Percentiles rank a stretch among this genome's conserved stretches.
Conservation (phyloP, 2,888 invertebrate genomes). For the Ophonus ardosiacus region DNA sequence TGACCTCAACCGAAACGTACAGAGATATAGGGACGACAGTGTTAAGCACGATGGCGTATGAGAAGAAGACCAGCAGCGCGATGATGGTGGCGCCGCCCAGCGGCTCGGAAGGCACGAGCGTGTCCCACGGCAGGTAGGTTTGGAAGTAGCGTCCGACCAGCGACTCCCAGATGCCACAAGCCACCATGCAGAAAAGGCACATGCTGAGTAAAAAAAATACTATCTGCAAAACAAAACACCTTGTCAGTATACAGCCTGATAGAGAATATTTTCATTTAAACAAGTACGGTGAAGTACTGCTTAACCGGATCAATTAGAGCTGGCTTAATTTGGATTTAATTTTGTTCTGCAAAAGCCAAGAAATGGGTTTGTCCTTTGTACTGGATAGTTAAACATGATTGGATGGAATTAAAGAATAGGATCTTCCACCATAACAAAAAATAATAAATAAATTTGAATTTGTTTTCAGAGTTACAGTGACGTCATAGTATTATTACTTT, state of each 20-base stretch:
- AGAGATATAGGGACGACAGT: conserved; percentile 99
- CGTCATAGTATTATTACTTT: too few relatives aligned
- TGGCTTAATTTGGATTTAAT: too few relatives aligned
- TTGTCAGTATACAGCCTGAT: background rate
- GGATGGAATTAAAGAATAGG: too few relatives aligned
- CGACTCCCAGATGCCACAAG: conserved; percentile 99
- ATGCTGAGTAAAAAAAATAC: conserved; percentile 98
- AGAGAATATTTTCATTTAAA: too few relatives aligned
- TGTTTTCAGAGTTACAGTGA: too few relatives aligned
- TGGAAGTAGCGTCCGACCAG: conserved; percentile 93
- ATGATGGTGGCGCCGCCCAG: conserved; percentile 93
- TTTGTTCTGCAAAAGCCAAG: too few relatives aligned
- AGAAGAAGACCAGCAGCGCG: conserved; percentile 98
- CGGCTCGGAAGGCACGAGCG: conserved; percentile 90
- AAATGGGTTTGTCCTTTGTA: too few relatives aligned
- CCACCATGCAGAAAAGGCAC: conserved; percentile 98
- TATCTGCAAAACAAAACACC: conserved; percentile 82
- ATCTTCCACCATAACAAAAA: too few relatives aligned
- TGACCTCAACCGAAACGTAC: conserved; percentile 97
- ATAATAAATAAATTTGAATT: too few relatives aligned
- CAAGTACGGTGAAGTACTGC: too few relatives aligned
- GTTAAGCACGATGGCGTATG: conserved; percentile 99
- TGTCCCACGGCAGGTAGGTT: conserved; percentile 96
- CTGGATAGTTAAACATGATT: too few relatives aligned
- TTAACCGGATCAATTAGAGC: too few relatives aligned